These are phyloP conservation scores for Nipponia nippon DNA, from an alignment of 2,113 vertebrate species.

Conservation along the genomic window DNA sequence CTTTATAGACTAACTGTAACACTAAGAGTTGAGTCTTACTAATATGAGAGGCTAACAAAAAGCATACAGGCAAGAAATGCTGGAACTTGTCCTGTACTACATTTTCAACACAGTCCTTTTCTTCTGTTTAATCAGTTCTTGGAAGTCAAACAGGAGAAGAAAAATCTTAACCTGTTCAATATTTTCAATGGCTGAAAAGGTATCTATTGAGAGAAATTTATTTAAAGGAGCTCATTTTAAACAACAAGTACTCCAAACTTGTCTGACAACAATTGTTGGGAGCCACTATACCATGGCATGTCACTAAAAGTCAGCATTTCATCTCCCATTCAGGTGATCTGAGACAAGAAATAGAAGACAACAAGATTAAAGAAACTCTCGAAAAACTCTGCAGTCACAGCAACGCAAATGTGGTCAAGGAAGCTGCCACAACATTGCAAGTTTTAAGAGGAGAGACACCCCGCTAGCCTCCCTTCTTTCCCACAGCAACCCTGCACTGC, in stretches of 20 bases:
- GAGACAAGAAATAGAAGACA: conserved; percentile 78
- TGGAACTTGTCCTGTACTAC: not conserved
- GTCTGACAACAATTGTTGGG: not conserved
- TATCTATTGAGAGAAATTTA: not conserved
- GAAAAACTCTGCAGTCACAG: conserved; percentile 71
- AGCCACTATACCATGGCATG: not conserved
- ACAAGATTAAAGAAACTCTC: conserved; percentile 79
- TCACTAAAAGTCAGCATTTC: not conserved
- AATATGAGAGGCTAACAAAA: not conserved
- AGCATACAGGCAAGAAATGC: not conserved
- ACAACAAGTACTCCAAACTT: not conserved
- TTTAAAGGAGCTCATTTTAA: not conserved
- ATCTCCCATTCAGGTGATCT: conserved; percentile 64
- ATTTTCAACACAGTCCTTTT: not conserved
- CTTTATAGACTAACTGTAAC: not conserved
- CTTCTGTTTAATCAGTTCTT: not conserved
- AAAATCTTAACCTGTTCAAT: not conserved
- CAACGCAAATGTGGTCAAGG: conserved; percentile 75
- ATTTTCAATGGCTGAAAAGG: not conserved
- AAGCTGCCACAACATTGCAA: conserved; percentile 74
- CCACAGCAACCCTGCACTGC: not conserved
- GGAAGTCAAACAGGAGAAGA: not conserved
- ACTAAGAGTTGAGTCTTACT: not conserved
- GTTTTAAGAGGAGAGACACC: conserved; percentile 53
- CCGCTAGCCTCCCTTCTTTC: not conserved